These are phyloP conservation scores for Bucco capensis DNA, from an alignment of 2,113 vertebrate species.

Conservation along the genomic window DNA sequence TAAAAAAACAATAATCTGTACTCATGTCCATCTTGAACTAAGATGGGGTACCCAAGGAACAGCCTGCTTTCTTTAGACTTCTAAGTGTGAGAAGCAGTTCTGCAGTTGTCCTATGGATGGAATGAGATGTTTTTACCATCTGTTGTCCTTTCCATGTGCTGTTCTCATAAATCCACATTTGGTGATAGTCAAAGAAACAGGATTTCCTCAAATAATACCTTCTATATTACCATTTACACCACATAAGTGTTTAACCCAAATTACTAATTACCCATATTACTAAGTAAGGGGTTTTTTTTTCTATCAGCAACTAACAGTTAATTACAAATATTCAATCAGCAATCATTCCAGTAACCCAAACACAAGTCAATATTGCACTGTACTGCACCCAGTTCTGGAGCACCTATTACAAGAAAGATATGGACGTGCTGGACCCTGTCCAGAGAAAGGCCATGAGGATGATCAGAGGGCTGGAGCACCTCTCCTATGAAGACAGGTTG, in stretches of 20 bases:
- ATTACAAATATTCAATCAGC: not conserved
- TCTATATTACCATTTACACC: not conserved
- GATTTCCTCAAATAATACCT: not conserved
- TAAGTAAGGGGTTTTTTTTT: not conserved
- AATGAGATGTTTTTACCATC: not conserved
- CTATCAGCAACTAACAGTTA: not conserved
- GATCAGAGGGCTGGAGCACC: too few relatives aligned
- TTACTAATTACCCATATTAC: fast-evolving
- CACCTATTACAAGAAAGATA: too few relatives aligned
- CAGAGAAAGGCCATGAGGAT: too few relatives aligned
- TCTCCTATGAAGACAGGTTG: too few relatives aligned
- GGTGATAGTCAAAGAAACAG: not conserved
- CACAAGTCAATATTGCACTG: not conserved
- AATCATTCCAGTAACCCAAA: not conserved
- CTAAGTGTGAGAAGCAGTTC: not conserved
- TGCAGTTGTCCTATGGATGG: not conserved
- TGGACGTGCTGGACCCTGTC: too few relatives aligned
- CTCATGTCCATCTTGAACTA: not conserved
- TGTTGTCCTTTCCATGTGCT: not conserved
- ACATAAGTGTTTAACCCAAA: not conserved
- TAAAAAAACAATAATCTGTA: not conserved
- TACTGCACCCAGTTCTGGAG: too few relatives aligned
- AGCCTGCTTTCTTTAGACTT: not conserved
- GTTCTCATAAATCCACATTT: not conserved
- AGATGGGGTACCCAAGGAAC: not conserved